Conservation (phyloP, 2,113 vertebrate species). For the Mormoops blainvillei region DNA sequence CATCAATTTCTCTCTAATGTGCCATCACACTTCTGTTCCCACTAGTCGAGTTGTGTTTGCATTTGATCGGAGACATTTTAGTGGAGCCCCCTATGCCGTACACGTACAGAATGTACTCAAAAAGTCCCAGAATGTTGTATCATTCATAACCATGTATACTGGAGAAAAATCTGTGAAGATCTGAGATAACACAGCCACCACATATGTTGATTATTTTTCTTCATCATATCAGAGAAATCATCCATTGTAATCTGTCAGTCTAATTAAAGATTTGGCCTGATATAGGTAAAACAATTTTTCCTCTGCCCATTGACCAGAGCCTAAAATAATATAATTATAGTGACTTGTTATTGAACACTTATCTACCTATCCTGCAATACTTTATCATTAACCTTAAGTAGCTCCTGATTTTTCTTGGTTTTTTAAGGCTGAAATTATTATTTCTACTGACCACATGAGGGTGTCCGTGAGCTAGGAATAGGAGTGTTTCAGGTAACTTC, state of each 20-base stretch:
- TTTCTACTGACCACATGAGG: conserved; percentile 75
- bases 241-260: not conserved
- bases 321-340: not conserved
- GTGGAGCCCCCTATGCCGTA: not conserved
- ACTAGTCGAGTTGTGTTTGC: not conserved
- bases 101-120: not conserved
- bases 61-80: not conserved
- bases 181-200: not conserved
- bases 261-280: conserved; percentile 24
- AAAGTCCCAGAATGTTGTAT: not conserved
- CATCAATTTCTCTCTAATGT: not conserved
- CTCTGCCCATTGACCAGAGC: not conserved
- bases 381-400: conserved; percentile 13
- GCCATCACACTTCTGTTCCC: not conserved
- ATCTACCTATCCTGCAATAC: not conserved
- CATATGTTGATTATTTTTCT: not conserved
- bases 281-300: not conserved
- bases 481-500: not conserved
- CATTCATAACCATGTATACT: not conserved
- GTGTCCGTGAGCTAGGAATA: conserved; percentile 65
- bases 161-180: not conserved
- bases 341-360: not conserved
- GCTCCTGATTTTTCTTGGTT: not conserved
- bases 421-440: not conserved
- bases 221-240: not conserved